phyloP scores from a whole-genome alignment of 2,888 invertebrate species.

The Gryllus longicercus region DNA sequence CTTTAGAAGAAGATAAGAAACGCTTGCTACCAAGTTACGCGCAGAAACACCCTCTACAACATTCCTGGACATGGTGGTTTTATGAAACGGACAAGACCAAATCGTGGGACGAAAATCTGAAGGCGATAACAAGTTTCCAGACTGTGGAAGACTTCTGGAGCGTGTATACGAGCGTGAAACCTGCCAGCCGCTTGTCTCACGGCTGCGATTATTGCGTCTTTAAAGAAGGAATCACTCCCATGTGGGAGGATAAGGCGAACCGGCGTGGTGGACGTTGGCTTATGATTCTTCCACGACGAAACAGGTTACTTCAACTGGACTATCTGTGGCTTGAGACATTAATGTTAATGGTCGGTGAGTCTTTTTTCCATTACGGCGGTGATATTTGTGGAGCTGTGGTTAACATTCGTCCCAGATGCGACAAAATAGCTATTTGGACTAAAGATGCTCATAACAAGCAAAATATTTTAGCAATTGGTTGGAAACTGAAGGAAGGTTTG shows the following conservation, averaged over 20 bases:
- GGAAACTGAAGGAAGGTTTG: conserved; percentile 6
- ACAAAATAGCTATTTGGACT: background rate
- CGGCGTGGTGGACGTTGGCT: background rate
- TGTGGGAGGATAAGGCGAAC: background rate
- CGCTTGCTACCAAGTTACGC: background rate
- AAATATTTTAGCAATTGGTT: background rate
- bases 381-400: conserved; percentile 7
- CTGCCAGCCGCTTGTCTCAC: conserved; percentile 1
- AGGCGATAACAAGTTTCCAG: background rate
- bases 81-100: background rate
- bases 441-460: conserved; percentile 17
- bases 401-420: background rate
- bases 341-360: conserved; percentile 8
- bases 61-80: conserved; percentile 8
- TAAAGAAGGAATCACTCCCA: conserved; percentile 4
- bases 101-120: conserved; percentile 8
- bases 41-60: background rate
- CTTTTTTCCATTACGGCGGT: background rate
- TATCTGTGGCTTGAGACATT: background rate
- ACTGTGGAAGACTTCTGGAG: conserved; percentile 1
- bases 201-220: background rate
- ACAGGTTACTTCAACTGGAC: background rate
- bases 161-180: background rate
- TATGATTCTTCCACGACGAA: conserved; percentile 10
- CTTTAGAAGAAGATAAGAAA: conserved; percentile 9